phyloP scores from a whole-genome alignment of 2,797 vertebrate species.

The Furcifer pardalis region DNA sequence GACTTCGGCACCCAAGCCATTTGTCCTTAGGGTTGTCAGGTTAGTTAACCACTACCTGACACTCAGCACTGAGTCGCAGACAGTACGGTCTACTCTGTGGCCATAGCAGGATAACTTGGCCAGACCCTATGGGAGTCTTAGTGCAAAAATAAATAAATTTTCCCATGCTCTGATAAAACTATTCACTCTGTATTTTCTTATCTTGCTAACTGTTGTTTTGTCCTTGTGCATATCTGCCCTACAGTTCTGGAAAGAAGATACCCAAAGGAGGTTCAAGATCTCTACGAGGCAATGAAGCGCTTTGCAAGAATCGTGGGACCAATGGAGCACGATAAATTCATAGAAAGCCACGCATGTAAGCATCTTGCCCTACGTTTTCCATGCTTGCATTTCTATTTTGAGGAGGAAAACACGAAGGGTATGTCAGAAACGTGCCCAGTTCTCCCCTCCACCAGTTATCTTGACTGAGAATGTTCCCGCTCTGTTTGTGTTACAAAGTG shows the following conservation, averaged over 20 bases:
- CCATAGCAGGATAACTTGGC: too few species aligned
- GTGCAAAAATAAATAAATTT: too few species aligned
- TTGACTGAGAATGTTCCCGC: not conserved
- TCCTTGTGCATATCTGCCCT: not conserved
- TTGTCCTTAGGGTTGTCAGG: too few species aligned
- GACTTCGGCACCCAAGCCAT: too few species aligned
- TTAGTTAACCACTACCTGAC: too few species aligned
- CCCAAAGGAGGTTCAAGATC: conserved; percentile 95
- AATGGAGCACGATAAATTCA: conserved; percentile 94
- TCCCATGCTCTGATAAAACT: not conserved
- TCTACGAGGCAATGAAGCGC: conserved; percentile 92
- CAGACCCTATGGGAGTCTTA: too few species aligned
- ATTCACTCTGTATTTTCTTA: not conserved
- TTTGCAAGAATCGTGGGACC: conserved; percentile 93
- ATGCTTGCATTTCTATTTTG: not conserved
- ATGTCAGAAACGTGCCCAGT: too few species aligned
- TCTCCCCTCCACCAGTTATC: not conserved
- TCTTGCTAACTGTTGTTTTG: not conserved
- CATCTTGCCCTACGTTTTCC: conserved; percentile 43
- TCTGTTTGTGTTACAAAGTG: not conserved
- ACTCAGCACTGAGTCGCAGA: too few species aligned
- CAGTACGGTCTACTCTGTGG: too few species aligned
- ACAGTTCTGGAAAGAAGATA: conserved; percentile 92
- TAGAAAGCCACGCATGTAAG: conserved; percentile 95
- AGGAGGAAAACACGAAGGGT: too few species aligned